phyloP scores from a whole-genome alignment of 2,797 vertebrate species.

The Heterohyrax brucei region DNA sequence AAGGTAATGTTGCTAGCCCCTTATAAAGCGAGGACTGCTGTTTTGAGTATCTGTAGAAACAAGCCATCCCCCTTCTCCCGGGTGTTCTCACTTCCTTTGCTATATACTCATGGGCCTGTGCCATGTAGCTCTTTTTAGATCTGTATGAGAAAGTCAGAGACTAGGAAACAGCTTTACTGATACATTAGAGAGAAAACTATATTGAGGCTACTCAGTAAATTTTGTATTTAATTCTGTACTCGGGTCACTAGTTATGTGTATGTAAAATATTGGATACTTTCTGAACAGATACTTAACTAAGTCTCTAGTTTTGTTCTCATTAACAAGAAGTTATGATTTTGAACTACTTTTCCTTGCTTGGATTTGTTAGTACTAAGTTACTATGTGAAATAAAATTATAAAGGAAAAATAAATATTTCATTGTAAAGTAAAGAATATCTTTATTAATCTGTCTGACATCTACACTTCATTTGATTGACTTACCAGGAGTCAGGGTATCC shows the following conservation, averaged over 20 bases:
- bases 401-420: constrained; percentile 51
- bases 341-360: neutral
- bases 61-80: constrained; percentile 10
- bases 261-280: neutral
- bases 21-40: neutral
- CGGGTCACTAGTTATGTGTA: neutral
- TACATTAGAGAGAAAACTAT: constrained; percentile 3
- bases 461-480: constrained; percentile 52
- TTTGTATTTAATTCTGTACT: constrained; percentile 29
- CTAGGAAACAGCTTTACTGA: neutral
- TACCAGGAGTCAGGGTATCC: neutral
- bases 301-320: too few species aligned
- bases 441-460: neutral
- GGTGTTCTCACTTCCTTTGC: constrained; percentile 41
- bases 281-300: neutral
- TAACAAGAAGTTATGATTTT: neutral
- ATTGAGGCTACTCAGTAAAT: neutral
- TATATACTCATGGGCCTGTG: neutral
- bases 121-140: constrained; percentile 26
- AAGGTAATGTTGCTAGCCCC: neutral
- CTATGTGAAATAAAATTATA: constrained; percentile 9
- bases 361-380: constrained; percentile 20
- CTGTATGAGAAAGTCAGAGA: neutral
- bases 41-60: constrained; percentile 50
- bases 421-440: constrained; percentile 37